Base-by-base conservation (phyloP, 2,113 vertebrate species). In the Apaloderma vittatum region DNA sequence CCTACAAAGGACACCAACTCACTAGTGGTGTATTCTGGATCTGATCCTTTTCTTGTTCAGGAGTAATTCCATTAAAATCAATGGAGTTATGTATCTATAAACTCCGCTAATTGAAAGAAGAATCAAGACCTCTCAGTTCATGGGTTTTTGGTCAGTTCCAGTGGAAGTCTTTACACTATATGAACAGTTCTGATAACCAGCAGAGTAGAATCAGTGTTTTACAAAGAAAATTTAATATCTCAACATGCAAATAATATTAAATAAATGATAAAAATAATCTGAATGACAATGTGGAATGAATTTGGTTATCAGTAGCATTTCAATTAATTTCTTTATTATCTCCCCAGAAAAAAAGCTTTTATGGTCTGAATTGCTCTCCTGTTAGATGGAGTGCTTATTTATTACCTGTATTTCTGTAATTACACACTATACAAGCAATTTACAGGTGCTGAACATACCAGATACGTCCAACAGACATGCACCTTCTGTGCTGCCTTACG, bases 401-500 rank as follows among this genome's bases (percentile, higher is more conserved):
- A 70, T 43, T 59, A 65, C 32, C 27, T 34, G 32, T 66, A 66
- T 86, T 49, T 65, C 75, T 58, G 59, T 80, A 71, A 83, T 59
- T 86, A 72, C 15, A 40, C 9, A 93, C 40, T 86, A 84, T 36
- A 70, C 81, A 94, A 91, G 61, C 84, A 78, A 55, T 70, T 93
- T 89, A 87, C 19, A 67, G 62, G 88, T 96, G 88, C 76, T 84
- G 55, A 91, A 90, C 94, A 91, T 96, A 94, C 91, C 95, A 97
- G 97, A 96, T 97, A 96, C 92, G 88, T 94, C 72, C 81, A 95
- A 82, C 70, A 97, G 96, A 96, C 96, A 94, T 96, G 93, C 96
- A 96, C 96, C 54, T 91, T 79, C 79, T 94, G 97, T 96, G 97
- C 97, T 95, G 96, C 97, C 96, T 93, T 96, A 97, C 96, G 86